These are phyloP conservation scores for Leptopilina myrica DNA, from an alignment of 2,888 invertebrate genomes.

Conservation along the genomic window DNA sequence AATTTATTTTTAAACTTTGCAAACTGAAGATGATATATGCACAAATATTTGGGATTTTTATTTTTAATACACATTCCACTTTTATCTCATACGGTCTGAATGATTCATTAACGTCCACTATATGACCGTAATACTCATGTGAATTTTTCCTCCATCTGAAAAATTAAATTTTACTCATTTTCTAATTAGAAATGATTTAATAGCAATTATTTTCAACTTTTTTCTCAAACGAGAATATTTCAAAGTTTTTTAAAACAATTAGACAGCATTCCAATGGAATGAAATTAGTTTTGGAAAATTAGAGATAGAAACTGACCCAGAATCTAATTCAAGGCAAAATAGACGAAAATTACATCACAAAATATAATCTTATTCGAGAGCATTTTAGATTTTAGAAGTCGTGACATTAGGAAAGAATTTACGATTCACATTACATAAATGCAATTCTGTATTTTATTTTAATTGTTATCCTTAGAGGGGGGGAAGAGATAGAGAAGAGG, in stretches of 20 bases:
- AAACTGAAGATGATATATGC: too few species aligned
- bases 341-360: not conserved
- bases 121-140: not conserved
- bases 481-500: not conserved
- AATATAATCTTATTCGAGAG: not conserved
- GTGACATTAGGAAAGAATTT: not conserved
- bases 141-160: not conserved
- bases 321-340: slow-evolving; percentile 1
- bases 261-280: not conserved
- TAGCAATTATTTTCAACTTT: not conserved
- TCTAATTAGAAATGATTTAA: not conserved
- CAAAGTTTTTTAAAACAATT: not conserved
- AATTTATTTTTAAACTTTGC: too few species aligned
- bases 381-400: not conserved
- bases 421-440: not conserved
- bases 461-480: not conserved
- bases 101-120: too few species aligned
- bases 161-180: not conserved
- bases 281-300: slow-evolving; percentile 3
- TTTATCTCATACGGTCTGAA: too few species aligned
- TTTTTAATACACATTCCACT: too few species aligned
- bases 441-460: slow-evolving; percentile 7
- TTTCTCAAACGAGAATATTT: not conserved
- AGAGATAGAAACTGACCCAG: not conserved
- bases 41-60: too few species aligned